Base-by-base conservation (phyloP, 2,888 invertebrate genomes). In the Strigamia crassipes region DNA sequence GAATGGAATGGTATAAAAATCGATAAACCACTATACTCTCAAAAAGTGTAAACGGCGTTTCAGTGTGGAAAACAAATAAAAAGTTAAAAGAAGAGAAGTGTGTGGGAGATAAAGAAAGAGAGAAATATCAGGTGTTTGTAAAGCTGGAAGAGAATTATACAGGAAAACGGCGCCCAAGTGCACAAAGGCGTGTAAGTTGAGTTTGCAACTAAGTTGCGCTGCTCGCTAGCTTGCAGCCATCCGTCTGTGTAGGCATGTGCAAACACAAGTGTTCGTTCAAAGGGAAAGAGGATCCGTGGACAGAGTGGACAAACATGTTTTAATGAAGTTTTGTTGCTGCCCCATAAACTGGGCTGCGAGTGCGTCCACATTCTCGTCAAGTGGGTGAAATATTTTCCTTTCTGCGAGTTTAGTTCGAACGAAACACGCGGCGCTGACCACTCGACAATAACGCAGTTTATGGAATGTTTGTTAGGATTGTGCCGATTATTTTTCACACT, bases 1-100 rank as follows among this genome's bases (percentile, higher is more conserved):
- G 73, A 73, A 73, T 73, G 73, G 73, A 73, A 73, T 73, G 73
- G 73, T 73, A 73, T 27, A 73, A 73, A 73, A 73, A 73, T 73
- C 73, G 73, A 73, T 73, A 73, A 73, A 73, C 73, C 73, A 73
- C 73, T 73, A 73, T 31, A 73, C 15, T 31, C 73, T 73, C 73
- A 73, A 73, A 73, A 73, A 27, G 73, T 73, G 73, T 73, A 73
- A 73, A 73, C 73, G 73, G 73, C 23, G 73, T 73, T 73, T 73
- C 73, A 31, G 73, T 31, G 73, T 73, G 12, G 27, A 73, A 73
- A 73, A 27, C 73, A 73, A 73, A 73, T 73, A 73, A 56, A 56
- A 56, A 56, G 56, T 56, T 73, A 73, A 73, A 73, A 73, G 31
- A 73, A 73, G 31, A 73, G 27, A 73, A 66, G 18, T 15, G 15